Conservation (phyloP, 2,797 vertebrate species). For the Cyprinodon diabolis region DNA sequence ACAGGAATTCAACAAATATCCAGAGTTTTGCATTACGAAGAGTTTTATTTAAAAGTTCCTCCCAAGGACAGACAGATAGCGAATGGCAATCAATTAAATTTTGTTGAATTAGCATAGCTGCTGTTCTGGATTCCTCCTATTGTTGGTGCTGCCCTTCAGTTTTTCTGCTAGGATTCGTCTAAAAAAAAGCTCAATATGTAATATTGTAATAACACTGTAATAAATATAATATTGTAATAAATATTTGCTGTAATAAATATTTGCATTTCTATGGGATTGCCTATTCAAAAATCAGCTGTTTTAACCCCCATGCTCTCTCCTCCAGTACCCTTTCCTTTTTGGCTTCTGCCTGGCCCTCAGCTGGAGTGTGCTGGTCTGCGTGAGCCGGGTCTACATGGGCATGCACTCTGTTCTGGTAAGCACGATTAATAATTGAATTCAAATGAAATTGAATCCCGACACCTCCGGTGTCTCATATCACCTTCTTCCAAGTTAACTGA, state of each 20-base stretch:
- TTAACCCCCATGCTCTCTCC: background rate
- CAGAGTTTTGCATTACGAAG: background rate
- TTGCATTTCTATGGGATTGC: background rate
- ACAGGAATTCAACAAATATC: slow-evolving; percentile 13
- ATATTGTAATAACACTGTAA: no score
- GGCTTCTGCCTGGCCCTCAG: slow-evolving; percentile 87
- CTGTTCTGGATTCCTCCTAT: background rate
- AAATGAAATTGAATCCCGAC: background rate
- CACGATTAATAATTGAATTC: slow-evolving; percentile 10
- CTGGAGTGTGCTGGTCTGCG: slow-evolving; percentile 95
- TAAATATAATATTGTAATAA: no score
- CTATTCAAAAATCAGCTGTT: background rate
- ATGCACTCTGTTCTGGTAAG: slow-evolving; percentile 98
- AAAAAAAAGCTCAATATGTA: no score
- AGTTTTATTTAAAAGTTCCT: background rate
- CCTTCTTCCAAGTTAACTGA: background rate
- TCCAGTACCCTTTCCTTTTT: slow-evolving; percentile 89
- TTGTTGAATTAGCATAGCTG: background rate
- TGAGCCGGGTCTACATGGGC: slow-evolving; percentile 98
- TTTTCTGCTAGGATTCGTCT: background rate
- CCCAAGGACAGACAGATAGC: background rate
- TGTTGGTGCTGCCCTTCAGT: background rate
- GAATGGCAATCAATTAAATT: background rate
- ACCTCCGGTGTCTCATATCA: background rate
- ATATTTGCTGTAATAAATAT: background rate